Conservation (phyloP, 1,140 invertebrate genomes). For the Neodiprion fabricii region DNA sequence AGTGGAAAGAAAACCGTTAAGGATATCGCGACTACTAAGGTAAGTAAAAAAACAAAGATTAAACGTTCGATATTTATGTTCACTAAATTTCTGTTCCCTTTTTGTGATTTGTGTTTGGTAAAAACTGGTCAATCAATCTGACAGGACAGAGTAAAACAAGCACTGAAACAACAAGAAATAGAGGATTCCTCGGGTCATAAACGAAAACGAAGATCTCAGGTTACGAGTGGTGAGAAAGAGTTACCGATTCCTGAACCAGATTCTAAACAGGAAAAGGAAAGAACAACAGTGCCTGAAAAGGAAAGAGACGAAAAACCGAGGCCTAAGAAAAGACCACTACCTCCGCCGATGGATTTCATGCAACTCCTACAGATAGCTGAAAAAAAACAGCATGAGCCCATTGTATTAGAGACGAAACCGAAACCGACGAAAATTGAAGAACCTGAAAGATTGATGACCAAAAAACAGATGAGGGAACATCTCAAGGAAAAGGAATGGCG, state of each 20-base stretch:
- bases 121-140: slow-evolving; percentile 23
- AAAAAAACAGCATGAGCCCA: slow-evolving; percentile 82
- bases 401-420: slow-evolving; percentile 68
- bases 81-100: background rate
- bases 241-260: slow-evolving; percentile 26
- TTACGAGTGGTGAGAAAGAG: slow-evolving; percentile 32
- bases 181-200: slow-evolving; percentile 74
- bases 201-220: slow-evolving; percentile 65
- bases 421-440: slow-evolving; percentile 66
- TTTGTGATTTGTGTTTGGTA: background rate
- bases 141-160: slow-evolving; percentile 74
- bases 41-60: slow-evolving; percentile 33
- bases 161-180: slow-evolving; percentile 74
- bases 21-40: slow-evolving; percentile 61
- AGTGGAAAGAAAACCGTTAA: slow-evolving; percentile 55
- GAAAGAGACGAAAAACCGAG: slow-evolving; percentile 66
- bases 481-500: slow-evolving; percentile 65
- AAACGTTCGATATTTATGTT: background rate
- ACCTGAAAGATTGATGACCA: slow-evolving; percentile 76
- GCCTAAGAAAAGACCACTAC: slow-evolving; percentile 63
- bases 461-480: slow-evolving; percentile 78
- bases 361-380: slow-evolving; percentile 80
- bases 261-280: slow-evolving; percentile 39
- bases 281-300: slow-evolving; percentile 36
- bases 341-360: slow-evolving; percentile 77